These are phyloP conservation scores for Drosophila fuyamai DNA, from an alignment of 1,140 invertebrate genomes.

Conservation along the genomic window DNA sequence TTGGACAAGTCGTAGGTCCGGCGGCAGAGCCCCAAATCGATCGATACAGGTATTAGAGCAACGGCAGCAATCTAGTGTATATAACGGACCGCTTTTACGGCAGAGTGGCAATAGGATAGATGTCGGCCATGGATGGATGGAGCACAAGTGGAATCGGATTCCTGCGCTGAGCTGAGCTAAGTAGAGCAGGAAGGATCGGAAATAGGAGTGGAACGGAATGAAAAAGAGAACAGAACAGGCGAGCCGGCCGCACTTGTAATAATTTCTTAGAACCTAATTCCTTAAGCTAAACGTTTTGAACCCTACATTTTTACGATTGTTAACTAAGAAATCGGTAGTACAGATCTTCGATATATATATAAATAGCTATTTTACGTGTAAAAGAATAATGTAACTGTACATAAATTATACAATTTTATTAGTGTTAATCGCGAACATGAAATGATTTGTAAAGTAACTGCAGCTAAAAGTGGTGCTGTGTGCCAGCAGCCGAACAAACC, in stretches of 20 bases:
- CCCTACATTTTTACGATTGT: slow-evolving; percentile 75
- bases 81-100: slow-evolving; percentile 38
- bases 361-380: slow-evolving; percentile 51
- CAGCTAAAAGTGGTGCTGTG: slow-evolving; percentile 40
- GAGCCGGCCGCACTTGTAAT: slow-evolving; percentile 68
- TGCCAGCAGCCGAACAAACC: slow-evolving; percentile 40
- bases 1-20: slow-evolving; percentile 62
- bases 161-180: slow-evolving; percentile 47
- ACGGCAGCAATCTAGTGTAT: slow-evolving; percentile 66
- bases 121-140: slow-evolving; percentile 14
- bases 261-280: slow-evolving; percentile 71
- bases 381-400: slow-evolving; percentile 67
- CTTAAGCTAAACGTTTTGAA: slow-evolving; percentile 73
- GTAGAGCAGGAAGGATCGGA: slow-evolving; percentile 12
- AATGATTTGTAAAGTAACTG: slow-evolving; percentile 47
- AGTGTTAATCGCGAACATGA: slow-evolving; percentile 60
- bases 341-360: slow-evolving; percentile 51
- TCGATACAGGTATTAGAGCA: slow-evolving; percentile 76
- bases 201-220: not conserved
- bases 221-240: slow-evolving; percentile 3
- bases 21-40: slow-evolving; percentile 21
- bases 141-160: slow-evolving; percentile 3
- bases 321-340: slow-evolving; percentile 73
- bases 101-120: slow-evolving; percentile 39
- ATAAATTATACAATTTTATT: slow-evolving; percentile 78